Evolutionary conservation across 2,797 vertebrate species (phyloP), one percentile per base, ranked within the genome.

Genomic region (Leptodactylus fallax): DNA sequence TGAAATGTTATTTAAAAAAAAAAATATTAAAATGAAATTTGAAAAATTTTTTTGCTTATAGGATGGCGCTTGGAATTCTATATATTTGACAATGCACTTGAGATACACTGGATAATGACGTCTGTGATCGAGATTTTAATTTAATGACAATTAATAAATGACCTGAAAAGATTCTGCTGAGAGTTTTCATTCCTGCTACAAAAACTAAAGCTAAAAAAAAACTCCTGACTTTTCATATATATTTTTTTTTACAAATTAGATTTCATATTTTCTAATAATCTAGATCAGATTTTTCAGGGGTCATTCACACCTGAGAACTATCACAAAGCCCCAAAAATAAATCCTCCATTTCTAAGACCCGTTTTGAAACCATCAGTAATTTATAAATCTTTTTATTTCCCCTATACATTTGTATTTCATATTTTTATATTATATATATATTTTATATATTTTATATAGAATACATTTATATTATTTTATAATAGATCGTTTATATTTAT

Each of bases 21-120:
- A 51, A 94, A 96, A 96, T 96, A 96, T 96, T 96, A 96, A 94
- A 93, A 96, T 94, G 94, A 95, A 95, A 94, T 95, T 93, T 96
- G 94, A 96, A 96, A 95, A 95, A 95, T 96, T 96, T 96, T 95
- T 96, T 95, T 96, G 95, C 96, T 96, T 97, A 96, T 96, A 96
- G 96, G 96, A 96, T 96, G 95, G 96, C 95, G 95, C 95, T 95
- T 95, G 94, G 96, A 97, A 95, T 94, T 96, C 96, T 95, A 95
- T 98, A 97, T 98, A 98, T 97, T 97, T 98, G 97, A 97, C 96
- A 98, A 99, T 99, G 98, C 98, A 99, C 98, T 99, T 99, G 97
- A 98, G 97, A 97, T 98, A 99, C 98, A 99, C 98, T 99, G 98
- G 98, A 99, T 96, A 97, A 98, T 97, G 96, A 98, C 96, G 96